phyloP scores from a whole-genome alignment of 2,113 vertebrate species.

The Platichthys flesus region DNA sequence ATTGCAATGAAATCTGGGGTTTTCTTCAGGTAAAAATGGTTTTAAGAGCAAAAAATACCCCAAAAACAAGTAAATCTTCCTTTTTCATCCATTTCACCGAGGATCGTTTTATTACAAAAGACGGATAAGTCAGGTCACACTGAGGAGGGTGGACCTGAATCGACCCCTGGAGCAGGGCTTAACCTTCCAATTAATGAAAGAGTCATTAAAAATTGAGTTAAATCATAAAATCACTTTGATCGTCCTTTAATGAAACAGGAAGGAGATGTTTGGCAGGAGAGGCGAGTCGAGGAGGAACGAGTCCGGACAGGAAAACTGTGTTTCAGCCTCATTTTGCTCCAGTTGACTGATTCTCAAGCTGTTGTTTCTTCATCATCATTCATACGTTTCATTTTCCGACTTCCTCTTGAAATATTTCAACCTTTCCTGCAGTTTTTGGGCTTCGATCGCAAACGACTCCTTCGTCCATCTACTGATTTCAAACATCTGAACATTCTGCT shows the following conservation, averaged over 20 bases:
- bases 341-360: too few relatives aligned
- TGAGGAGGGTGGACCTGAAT: constrained; percentile 17
- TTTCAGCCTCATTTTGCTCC: neutral
- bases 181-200: constrained; percentile 47
- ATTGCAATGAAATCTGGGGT: neutral
- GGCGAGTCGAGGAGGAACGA: constrained; percentile 2
- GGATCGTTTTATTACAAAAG: too few relatives aligned
- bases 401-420: too few relatives aligned
- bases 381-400: too few relatives aligned
- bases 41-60: too few relatives aligned
- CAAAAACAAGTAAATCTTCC: too few relatives aligned
- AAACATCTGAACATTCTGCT: too few relatives aligned
- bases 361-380: too few relatives aligned
- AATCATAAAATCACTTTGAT: constrained; percentile 61
- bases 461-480: too few relatives aligned
- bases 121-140: neutral
- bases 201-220: constrained; percentile 39
- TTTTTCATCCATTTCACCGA: too few relatives aligned
- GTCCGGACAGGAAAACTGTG: neutral
- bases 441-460: too few relatives aligned
- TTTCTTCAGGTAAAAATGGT: neutral
- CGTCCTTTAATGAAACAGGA: constrained; percentile 38
- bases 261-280: constrained; percentile 2
- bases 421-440: too few relatives aligned
- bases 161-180: constrained; percentile 5